Evolutionary conservation across 2,797 vertebrate species (phyloP), one percentile per base, ranked within the genome.

Genomic region (Gymnoscopelus microlampas): DNA sequence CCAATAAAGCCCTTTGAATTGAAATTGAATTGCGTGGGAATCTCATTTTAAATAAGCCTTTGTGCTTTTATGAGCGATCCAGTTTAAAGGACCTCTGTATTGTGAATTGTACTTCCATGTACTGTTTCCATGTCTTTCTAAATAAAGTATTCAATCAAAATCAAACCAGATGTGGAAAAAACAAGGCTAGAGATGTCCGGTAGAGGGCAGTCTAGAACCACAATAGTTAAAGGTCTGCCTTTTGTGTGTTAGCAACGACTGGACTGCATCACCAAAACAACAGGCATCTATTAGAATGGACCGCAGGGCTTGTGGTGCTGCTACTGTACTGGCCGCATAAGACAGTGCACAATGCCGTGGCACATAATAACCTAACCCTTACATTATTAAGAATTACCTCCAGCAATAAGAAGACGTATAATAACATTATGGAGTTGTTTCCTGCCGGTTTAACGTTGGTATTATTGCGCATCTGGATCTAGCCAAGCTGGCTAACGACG

Each of bases 381-480:
- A 14, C 19, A 35, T n/a, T 53, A 35, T 32, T 32, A 53, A 53
- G 7, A 15, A 53, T 13, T 4, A 15, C 23, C 48, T 14, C 11
- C 3, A 64, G 19, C 50, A n/a, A 35, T 7, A 4, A 19, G 44
- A 63, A 50, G 9, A 10, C 26, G n/a, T 0, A 0, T 39, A 9
- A 61, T 65, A 48, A 14, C 13, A 32, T 3, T 44, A 59, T 14
- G 7, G 66, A 49, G n/a, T 64, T 68, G 68, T 68, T 71, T 58
- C 66, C 73, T 71, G 60, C 71, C 23, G 35, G n/a, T 59, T 68
- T 68, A 75, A 44, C 39, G 39, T 44, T 44, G 39, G 8, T 44
- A 10, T 55, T 70, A 83, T 11, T 90, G 77, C 83, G 91, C 89
- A 92, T 92, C 88, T 92, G 89, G 88, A 91, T 86, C 82, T 66